A percentile compares a stretch with the other conserved stretches of the same genome.
Evolutionary conservation across 2,113 vertebrate species (phyloP).

Genomic region (Holacanthus passer): DNA sequence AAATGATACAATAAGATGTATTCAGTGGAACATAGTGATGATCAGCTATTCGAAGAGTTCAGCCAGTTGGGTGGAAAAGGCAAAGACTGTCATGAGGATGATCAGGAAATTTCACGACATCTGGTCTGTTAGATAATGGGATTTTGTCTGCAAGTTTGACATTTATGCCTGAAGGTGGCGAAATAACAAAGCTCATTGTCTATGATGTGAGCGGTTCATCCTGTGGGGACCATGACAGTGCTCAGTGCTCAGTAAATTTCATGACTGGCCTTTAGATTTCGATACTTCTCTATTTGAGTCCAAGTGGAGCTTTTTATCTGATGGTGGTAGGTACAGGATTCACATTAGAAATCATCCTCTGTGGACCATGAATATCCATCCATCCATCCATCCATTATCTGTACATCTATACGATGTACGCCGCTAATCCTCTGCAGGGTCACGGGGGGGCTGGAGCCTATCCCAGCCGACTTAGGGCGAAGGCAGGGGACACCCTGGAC

Average conservation of each 20-base stretch:
- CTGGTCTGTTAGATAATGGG: background rate
- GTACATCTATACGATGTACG: too few relatives aligned
- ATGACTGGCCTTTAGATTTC: background rate
- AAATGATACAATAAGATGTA: background rate
- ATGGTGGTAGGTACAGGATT: too few relatives aligned
- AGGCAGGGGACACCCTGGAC: too few relatives aligned
- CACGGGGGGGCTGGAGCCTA: too few relatives aligned
- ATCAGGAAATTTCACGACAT: background rate
- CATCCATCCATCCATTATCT: too few relatives aligned
- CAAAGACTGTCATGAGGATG: background rate
- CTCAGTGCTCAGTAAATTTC: background rate
- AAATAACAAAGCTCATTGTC: background rate
- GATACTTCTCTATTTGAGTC: background rate
- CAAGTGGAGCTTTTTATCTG: background rate
- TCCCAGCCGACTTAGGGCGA: too few relatives aligned
- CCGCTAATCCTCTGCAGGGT: too few relatives aligned
- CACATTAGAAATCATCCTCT: too few relatives aligned
- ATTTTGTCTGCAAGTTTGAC: background rate
- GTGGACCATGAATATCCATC: too few relatives aligned
- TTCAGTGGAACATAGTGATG: background rate
- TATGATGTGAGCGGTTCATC: background rate
- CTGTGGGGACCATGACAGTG: constrained; percentile 19
- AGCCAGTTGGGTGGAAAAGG: background rate
- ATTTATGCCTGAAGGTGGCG: background rate
- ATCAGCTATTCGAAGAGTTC: background rate